Conservation (phyloP, 2,113 vertebrate genomes). For the Gavialis gangeticus region DNA sequence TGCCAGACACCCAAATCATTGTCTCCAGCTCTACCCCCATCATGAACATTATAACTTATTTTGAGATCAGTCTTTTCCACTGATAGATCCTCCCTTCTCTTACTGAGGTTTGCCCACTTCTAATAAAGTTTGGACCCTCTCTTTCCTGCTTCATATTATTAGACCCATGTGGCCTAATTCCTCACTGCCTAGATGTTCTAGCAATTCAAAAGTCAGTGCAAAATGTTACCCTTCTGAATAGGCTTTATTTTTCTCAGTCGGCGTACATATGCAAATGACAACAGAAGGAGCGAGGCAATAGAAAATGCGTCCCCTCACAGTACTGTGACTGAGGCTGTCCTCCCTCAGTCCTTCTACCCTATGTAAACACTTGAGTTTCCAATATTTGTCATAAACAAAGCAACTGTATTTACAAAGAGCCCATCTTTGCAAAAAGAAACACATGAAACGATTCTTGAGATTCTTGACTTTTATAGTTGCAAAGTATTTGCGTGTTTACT, state of each 20-base stretch:
- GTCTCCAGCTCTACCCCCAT: not conserved
- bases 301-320: not conserved
- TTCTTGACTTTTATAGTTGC: not conserved
- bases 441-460: not conserved
- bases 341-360: slow-evolving; percentile 38
- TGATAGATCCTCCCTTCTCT: not conserved
- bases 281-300: not conserved
- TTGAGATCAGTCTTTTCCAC: not conserved
- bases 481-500: slow-evolving; percentile 22
- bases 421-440: not conserved
- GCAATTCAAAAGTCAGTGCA: not conserved
- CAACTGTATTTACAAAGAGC: slow-evolving; percentile 38
- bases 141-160: not conserved
- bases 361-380: not conserved
- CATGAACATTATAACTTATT: not conserved
- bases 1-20: not conserved
- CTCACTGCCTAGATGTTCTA: not conserved
- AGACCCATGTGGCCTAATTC: not conserved
- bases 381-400: not conserved
- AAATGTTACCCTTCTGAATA: not conserved
- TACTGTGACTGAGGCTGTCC: slow-evolving; percentile 13
- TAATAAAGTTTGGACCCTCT: not conserved
- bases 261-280: not conserved
- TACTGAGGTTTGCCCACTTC: not conserved
- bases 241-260: fast-evolving